Base-by-base conservation (phyloP, 2,888 invertebrate genomes). In the Clusia tigrina region DNA sequence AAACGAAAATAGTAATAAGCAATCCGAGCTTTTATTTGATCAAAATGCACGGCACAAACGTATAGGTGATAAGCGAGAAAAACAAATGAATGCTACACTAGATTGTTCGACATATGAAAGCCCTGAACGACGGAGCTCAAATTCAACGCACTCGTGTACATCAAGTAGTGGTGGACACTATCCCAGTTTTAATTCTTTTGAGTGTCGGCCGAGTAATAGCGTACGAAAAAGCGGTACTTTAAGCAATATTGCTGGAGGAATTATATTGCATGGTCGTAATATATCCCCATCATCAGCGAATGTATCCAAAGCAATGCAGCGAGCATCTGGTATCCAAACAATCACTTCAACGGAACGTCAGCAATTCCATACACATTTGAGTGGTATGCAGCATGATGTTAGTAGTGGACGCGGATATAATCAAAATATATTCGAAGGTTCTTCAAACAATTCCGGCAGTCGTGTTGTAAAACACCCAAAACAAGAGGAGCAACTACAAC, bases 181-280 rank as follows among this genome's bases (percentile, higher is more conserved):
- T 68, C 70, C 74, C 54, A 77, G 74, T 9, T 82, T 80, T 62
- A 84, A 82, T 65, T 81, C 83, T 1, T 84, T 80, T 59, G 84
- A 83, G 51, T 71, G 79, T 15, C 71, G 76, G 23, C 66, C 64
- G 1, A n/a, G n/a, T n/a, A 78, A 72, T 63, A 78, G 79, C n/a
- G 77, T 83, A 5, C 77, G 83, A 1, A 84, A 84, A 64, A 83
- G 82, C 64, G 83, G 82, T 38, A 84, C 83, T 6, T 68, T 81
- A 9, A 81, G 77, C 59, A 83, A 77, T 62, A 81, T 82, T 64
- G 76, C 53, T 60, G 66, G 53, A 23, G 54, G 32, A 52, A 58
- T 48, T 46, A 68, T 68, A 22, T 63, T 42, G 10, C 32, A 63
- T 56, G 64, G 63, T 1, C 62, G 64, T 10, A 65, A 63, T 64